Evolutionary conservation across 2,888 invertebrate genomes (phyloP).

Genomic region (Ametastegia equiseti): DNA sequence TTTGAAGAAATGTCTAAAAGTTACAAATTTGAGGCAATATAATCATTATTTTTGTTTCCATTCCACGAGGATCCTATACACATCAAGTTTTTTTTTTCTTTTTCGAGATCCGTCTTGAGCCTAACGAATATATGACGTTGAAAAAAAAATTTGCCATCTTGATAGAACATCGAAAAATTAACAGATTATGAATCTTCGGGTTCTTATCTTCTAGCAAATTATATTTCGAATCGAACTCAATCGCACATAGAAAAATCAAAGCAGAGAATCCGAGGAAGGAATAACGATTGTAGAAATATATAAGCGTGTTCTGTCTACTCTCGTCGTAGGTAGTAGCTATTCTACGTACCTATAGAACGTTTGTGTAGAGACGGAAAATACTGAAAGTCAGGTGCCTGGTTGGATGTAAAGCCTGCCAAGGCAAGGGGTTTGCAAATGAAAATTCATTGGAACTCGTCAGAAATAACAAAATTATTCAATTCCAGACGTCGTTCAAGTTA

Average conservation of each 20-base stretch:
- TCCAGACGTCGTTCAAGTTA: conserved; percentile 48
- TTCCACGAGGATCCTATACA: too few species aligned
- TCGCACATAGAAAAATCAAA: neutral
- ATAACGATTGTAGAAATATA: conserved; percentile 31
- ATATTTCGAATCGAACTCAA: neutral
- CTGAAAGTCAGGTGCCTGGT: neutral
- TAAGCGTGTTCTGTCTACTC: conserved; percentile 1
- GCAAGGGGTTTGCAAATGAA: conserved; percentile 57
- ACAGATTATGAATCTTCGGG: too few species aligned
- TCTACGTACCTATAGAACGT: neutral
- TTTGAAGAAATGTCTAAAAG: too few species aligned
- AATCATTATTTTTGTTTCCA: too few species aligned
- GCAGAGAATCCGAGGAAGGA: neutral
- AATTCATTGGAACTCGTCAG: conserved; percentile 62
- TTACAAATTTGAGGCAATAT: too few species aligned
- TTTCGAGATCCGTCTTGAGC: too few species aligned
- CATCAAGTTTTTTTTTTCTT: too few species aligned
- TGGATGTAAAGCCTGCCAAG: neutral
- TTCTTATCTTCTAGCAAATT: too few species aligned
- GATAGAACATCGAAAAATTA: too few species aligned
- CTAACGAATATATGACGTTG: too few species aligned
- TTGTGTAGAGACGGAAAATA: neutral
- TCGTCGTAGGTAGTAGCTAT: neutral
- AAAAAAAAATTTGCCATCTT: too few species aligned
- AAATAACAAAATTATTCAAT: conserved; percentile 64